Base-by-base conservation (phyloP, 2,888 invertebrate species). In the Leucozona laternaria region DNA sequence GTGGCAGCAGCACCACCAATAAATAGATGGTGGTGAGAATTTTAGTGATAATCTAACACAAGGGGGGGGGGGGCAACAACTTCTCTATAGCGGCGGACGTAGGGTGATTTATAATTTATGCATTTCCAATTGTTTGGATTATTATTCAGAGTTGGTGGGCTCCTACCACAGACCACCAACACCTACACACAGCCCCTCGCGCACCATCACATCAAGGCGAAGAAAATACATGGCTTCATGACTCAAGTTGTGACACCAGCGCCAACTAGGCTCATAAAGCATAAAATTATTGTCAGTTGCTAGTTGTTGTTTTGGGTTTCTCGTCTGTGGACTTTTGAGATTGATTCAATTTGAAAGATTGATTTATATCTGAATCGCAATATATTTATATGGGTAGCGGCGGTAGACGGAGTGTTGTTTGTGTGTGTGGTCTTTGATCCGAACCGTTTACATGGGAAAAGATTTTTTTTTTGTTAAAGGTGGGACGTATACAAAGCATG, bases 111-210 rank as follows among this genome's bases (percentile, higher is more conserved):
- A 82, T 86, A 86, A 86, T 86, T 86, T 86, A 86, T 86, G 82
- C 75, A 75, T 82, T 82, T 86, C 79, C 86, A 86, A 86, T 86
- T 81, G 86, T 75, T 82, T 50, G 77, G 80, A 79, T 76, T 79
- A 72, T 64, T 28, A 79, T 84, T 71, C 75, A 70, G 71, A 70
- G 71, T 55, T 40, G 72, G 77, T 77, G 80, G 77, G 40, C 58
- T 72, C 58, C 28, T 17, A 13, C 4, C 1, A 28, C 4, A 40
- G 77, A 73, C 85, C 81, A 85, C 85, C 78, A 40, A 75, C 43
- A 37, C 45, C 25, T 48, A 45, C 28, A 13, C 40, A 28, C 31
- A 55, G 68, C 37, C 40, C 48, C n/a, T n/a, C n/a, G n/a, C n/a
- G 48, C 68, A 40, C 62, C 53, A 57, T 57, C 58, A 48, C 60